Evolutionary conservation across 2,113 vertebrate genomes (phyloP).

Genomic region (Hemicordylus capensis): DNA sequence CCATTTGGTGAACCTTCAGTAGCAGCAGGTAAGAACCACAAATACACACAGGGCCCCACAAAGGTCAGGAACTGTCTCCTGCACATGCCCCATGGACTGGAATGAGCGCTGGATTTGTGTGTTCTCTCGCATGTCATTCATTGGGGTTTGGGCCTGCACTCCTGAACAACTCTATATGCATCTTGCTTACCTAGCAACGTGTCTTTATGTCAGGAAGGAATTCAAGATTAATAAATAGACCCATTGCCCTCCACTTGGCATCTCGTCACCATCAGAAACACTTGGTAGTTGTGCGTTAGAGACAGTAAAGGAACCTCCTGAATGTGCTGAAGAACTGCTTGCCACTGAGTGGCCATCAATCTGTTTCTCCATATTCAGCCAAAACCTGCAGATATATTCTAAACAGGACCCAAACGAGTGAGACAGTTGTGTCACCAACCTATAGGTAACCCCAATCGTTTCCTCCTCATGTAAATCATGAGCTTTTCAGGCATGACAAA

Average conservation of each 20-base stretch:
- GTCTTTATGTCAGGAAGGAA: conserved; percentile 66
- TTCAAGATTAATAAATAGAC: conserved; percentile 63
- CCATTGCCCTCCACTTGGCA: conserved; percentile 29
- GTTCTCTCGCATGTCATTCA: no score
- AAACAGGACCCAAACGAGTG: not conserved
- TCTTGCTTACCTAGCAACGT: conserved; percentile 64
- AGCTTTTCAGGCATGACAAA: conserved; percentile 49
- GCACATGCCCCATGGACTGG: not conserved
- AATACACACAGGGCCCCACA: conserved; percentile 46
- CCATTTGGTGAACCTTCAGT: conserved; percentile 76
- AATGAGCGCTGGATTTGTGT: not conserved
- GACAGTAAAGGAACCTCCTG: conserved; percentile 24
- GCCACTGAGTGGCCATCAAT: conserved; percentile 46
- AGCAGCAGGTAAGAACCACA: conserved; percentile 76
- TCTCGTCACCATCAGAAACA: conserved; percentile 11
- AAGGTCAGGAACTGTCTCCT: not conserved
- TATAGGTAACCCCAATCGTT: not conserved
- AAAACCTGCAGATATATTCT: conserved; percentile 55
- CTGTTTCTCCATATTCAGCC: conserved; percentile 14
- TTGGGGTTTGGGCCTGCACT: not conserved
- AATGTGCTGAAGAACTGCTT: conserved; percentile 49
- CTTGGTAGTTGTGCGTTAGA: conserved; percentile 69
- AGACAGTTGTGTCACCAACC: conserved; percentile 29
- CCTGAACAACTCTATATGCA: conserved; percentile 63
- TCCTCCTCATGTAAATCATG: conserved; percentile 33